Evolutionary conservation across 2,797 vertebrate genomes (phyloP).

Genomic region (Taeniopygia guttata): DNA sequence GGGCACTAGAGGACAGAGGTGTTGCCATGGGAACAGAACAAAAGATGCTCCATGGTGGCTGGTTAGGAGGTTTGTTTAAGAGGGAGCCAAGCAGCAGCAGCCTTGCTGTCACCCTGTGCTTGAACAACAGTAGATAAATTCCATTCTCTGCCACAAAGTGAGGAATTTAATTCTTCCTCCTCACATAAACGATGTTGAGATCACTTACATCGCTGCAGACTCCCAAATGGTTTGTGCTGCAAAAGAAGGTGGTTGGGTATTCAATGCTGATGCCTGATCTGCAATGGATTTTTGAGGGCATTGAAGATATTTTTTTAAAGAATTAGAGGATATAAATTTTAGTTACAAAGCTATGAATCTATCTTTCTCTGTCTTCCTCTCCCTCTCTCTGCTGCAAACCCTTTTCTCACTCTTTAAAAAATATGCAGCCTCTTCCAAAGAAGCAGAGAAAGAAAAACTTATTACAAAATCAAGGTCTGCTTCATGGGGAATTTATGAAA

Average conservation of each 20-base stretch:
- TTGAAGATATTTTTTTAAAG: neutral
- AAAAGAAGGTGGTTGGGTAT: neutral
- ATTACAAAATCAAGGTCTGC: neutral
- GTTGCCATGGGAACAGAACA: constrained; percentile 78
- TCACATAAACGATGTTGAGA: constrained; percentile 20
- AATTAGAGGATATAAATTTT: neutral
- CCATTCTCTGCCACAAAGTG: neutral
- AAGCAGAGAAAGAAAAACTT: neutral
- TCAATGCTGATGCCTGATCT: neutral
- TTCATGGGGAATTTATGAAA: neutral
- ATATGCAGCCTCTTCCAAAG: neutral
- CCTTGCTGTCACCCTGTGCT: constrained; percentile 48
- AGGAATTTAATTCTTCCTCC: constrained; percentile 61
- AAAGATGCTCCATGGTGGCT: constrained; percentile 71
- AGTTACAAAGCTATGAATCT: neutral
- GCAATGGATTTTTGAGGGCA: neutral
- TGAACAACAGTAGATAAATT: constrained; percentile 55
- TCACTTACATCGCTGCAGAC: neutral
- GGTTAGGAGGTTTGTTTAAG: constrained; percentile 74
- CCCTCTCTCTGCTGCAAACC: neutral
- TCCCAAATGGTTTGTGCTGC: neutral
- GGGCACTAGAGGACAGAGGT: constrained; percentile 72
- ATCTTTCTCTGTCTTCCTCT: neutral
- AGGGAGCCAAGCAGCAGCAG: constrained; percentile 59
- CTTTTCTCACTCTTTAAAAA: neutral